phyloP scores from a whole-genome alignment of 2,888 invertebrate genomes.

The Lapara coniferarum region DNA sequence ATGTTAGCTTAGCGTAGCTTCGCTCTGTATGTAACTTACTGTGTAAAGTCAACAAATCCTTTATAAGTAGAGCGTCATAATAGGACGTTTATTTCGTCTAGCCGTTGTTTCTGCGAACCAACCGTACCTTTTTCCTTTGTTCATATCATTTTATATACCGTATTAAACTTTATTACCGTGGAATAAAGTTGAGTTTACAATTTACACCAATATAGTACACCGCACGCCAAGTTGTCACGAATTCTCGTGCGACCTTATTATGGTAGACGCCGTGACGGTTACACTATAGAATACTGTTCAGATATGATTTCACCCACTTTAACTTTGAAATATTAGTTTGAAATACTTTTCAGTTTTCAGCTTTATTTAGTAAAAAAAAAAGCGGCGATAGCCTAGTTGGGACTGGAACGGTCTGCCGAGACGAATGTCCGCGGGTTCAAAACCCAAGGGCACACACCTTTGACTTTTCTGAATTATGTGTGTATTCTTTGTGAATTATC shows the following conservation, averaged over 20 bases:
- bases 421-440: no score
- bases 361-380: no score
- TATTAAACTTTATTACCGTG: constrained; percentile 45
- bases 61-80: constrained; percentile 58
- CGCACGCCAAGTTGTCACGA: constrained; percentile 71
- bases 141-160: constrained; percentile 32
- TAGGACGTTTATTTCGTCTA: constrained; percentile 61
- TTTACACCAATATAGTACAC: constrained; percentile 37
- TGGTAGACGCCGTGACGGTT: constrained; percentile 31
- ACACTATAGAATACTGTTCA: constrained; percentile 6
- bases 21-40: neutral
- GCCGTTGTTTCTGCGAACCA: constrained; percentile 56
- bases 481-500: no score
- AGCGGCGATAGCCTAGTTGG: no score
- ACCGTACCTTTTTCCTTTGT: constrained; percentile 43
- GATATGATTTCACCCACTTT: neutral
- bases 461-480: no score
- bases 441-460: no score
- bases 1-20: neutral
- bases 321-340: neutral
- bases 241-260: constrained; percentile 73
- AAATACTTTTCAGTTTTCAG: neutral
- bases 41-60: constrained; percentile 39
- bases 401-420: no score
- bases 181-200: constrained; percentile 38